Percentiles rank a stretch among this genome's conserved stretches.
Evolutionary conservation across 1,140 invertebrate genomes (phyloP).

Genomic region (Meloidogyne hapla): DNA sequence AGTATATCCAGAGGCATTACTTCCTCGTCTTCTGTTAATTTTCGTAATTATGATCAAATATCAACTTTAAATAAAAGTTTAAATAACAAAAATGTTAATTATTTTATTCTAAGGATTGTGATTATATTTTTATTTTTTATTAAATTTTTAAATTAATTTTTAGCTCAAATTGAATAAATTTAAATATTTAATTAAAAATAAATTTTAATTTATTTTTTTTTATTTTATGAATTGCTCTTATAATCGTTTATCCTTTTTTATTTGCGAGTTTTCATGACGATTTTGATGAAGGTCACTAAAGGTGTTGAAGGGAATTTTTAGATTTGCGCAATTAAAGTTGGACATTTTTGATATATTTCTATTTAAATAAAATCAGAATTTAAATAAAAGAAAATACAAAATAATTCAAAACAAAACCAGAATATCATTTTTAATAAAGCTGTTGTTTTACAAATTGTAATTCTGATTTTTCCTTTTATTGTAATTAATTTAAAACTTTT

Average conservation of each 20-base stretch:
- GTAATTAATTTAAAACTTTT: no score
- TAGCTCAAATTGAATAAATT: neutral
- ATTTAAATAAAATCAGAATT: neutral
- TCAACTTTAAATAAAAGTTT: neutral
- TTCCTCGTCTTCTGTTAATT: neutral
- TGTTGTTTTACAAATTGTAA: no score
- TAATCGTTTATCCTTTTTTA: neutral
- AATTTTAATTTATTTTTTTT: neutral
- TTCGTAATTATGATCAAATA: neutral
- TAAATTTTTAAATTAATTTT: constrained; percentile 1
- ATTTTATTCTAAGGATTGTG: constrained; percentile 4
- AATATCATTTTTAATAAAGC: no score
- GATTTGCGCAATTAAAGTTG: neutral
- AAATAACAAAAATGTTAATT: neutral
- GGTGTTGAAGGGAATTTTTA: neutral
- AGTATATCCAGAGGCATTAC: constrained; percentile 11
- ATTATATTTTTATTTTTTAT: neutral
- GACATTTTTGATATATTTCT: neutral
- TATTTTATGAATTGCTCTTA: neutral
- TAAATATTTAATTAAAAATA: neutral
- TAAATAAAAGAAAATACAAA: no score
- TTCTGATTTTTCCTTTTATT: no score
- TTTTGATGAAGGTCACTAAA: constrained; percentile 2
- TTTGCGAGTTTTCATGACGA: neutral
- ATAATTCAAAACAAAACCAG: no score